A percentile compares a stretch with the other conserved stretches of the same genome.
phyloP scores from a whole-genome alignment of 2,113 vertebrate genomes.

The Aegotheles bennettii region DNA sequence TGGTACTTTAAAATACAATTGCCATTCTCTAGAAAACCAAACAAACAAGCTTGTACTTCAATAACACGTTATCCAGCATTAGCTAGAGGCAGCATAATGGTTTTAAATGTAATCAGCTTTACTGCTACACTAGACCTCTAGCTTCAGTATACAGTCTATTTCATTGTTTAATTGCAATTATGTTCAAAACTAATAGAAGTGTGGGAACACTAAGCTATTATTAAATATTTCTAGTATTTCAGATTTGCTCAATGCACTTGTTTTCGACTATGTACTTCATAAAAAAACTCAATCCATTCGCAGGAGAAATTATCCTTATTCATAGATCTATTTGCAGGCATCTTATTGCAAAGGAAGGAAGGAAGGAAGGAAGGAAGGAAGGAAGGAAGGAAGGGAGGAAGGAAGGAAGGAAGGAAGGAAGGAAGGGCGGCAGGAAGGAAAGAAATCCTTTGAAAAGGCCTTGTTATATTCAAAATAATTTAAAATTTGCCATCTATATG shows the following conservation, averaged over 20 bases:
- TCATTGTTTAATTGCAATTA: background rate
- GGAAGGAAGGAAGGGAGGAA: too few species aligned
- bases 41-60: background rate
- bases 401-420: too few species aligned
- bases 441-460: background rate
- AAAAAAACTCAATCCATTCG: background rate
- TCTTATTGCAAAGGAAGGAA: too few species aligned
- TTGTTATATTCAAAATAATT: background rate
- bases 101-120: background rate
- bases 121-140: background rate
- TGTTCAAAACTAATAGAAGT: background rate
- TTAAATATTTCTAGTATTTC: background rate
- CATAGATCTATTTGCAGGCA: background rate
- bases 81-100: background rate
- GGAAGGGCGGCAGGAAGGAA: too few species aligned
- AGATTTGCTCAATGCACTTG: background rate
- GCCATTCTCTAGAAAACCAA: background rate
- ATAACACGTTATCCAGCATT: background rate
- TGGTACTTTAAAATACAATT: background rate
- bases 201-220: background rate
- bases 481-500: background rate
- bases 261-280: background rate
- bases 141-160: background rate
- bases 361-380: too few species aligned
- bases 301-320: background rate